Evolutionary conservation across 1,140 invertebrate species (phyloP).

Genomic region (Phymorhynchus buccinoides): DNA sequence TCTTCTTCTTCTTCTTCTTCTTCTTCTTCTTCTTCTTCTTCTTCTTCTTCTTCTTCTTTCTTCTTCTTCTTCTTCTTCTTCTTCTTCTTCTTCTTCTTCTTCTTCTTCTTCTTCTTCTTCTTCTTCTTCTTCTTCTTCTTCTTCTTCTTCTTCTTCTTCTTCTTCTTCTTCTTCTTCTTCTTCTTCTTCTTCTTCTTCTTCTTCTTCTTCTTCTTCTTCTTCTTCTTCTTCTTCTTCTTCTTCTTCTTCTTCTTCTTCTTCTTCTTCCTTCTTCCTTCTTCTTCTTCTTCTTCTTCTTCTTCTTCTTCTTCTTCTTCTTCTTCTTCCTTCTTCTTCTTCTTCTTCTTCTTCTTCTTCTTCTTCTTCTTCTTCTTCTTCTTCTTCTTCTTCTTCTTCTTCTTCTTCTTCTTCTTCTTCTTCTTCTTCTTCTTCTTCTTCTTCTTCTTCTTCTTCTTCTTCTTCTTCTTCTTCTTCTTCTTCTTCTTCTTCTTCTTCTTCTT

Average conservation of each 20-base stretch:
- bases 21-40: background rate
- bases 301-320: background rate
- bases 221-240: background rate
- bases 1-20: background rate
- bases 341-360: background rate
- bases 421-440: background rate
- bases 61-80: background rate
- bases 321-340: background rate
- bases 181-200: background rate
- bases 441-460: background rate
- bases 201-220: background rate
- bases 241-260: background rate
- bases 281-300: background rate
- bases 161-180: background rate
- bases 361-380: constrained; percentile 34
- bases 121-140: background rate
- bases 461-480: background rate
- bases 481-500: background rate
- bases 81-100: background rate
- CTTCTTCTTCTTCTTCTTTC: background rate
- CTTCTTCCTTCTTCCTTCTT: background rate
- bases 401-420: constrained; percentile 5
- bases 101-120: background rate
- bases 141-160: background rate
- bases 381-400: constrained; percentile 29